Evolutionary conservation across 2,113 vertebrate genomes (phyloP), one percentile per base, ranked within the genome.

Genomic region (Poeciliopsis retropinna): DNA sequence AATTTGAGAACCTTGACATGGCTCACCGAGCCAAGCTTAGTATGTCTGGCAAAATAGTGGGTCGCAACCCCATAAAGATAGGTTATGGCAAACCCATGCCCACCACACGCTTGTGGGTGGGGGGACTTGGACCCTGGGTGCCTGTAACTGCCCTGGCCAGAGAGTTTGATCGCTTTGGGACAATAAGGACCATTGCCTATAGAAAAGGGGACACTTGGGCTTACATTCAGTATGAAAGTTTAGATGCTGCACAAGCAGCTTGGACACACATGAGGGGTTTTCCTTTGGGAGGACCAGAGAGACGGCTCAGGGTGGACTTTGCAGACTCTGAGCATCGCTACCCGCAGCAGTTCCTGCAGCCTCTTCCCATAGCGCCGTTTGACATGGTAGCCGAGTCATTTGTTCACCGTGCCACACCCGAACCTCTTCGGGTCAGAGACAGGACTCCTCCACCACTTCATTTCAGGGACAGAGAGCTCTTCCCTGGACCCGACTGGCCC

Each of bases 1-100:
- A 99, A 73, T 99, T 97, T 91, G 97, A 99, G 83, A 99, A 99
- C 60, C 92, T 99, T 67, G 98, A 99, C 90, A 98, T 99, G 98
- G 98, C 98, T 1, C 98, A 99, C 78, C 92, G 98, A 30, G 98
- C 98, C 79, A 99, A 99, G 85, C 30, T 98, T 11, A 96, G 96
- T n/a, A 99, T 99, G 98, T 95, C 97, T 0, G 98, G 97, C 32
- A 99, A 99, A 90, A 93, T 97, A 75, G 95, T 99, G 10, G 95
- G 98, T 44, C 94, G 96, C 32, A 98, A 96, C 85, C 95, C 95
- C 10, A 96, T 99, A 54, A 99, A 99, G 86, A 99, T 99, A 0
- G 98, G 98, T 31, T 99, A 99, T 3, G 98, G 98, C 3, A 99
- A 99, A 90, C 96, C 97, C 22, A 99, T 97, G 0, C 98, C 97